Evolutionary conservation across 2,113 vertebrate genomes (phyloP), one percentile per base, ranked within the genome.

Genomic region (Onychostruthus taczanowskii): DNA sequence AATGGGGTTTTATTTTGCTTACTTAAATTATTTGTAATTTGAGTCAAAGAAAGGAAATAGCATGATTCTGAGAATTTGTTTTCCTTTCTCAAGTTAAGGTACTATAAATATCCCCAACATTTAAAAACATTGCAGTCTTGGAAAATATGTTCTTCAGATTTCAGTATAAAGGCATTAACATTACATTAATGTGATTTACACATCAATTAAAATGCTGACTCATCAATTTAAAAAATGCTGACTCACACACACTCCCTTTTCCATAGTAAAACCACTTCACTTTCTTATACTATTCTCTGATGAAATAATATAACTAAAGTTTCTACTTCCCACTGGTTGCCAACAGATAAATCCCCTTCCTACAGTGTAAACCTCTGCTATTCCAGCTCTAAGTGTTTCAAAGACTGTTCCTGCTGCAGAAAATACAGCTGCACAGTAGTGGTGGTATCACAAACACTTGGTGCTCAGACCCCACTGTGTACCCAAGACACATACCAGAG

Each of bases 1-100:
- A 52, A 8, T 50, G 7, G 0, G 0, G 1, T n/a, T 77, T 91
- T 63, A 61, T 39, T 83, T 16, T 76, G 6, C 1, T 61, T 44
- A 22, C 41, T 73, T 39, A 68, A 82, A 50, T 50, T 39, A 16
- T 67, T 44, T 78, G 7, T 16, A 59, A 35, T 77, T 66, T 80
- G 7, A 2, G 16, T 41, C 20, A 78, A 84, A 49, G 46, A 70
- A 86, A 84, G 8, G 14, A 73, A 70, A 78, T 39, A 26, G 19
- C 1, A 16, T 59, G 10, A 44, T 78, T 87, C 33, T 55, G 23
- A 74, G 14, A 74, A 81, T 41, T 30, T 75, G 1, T 47, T 93
- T 91, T 87, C 2, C 17, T 13, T 70, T 93, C 31, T 58, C 64
- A 67, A 30, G 21, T 33, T 70, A 66, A 77, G n/a, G 33, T 4